Conservation (phyloP, 2,888 invertebrate genomes). For the Diploptera punctata region DNA sequence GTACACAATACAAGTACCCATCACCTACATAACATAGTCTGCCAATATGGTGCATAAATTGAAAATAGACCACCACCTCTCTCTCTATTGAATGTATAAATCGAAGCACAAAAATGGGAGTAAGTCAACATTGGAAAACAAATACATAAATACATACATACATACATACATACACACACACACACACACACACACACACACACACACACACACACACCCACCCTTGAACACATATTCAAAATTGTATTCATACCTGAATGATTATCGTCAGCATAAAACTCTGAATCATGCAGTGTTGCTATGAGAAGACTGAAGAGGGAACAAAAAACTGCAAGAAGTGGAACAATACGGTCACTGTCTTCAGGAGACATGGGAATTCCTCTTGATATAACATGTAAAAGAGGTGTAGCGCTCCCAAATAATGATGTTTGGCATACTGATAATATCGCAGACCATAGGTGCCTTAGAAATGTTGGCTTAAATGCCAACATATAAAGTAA, state of each 20-base stretch:
- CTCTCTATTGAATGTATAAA: no score
- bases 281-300: slow-evolving; percentile 85
- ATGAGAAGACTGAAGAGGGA: slow-evolving; percentile 80
- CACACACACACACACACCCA: neutral
- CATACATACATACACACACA: no score
- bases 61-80: no score
- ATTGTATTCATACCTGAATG: slow-evolving; percentile 39
- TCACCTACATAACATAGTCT: no score
- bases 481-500: slow-evolving; percentile 81
- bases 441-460: slow-evolving; percentile 69
- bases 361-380: slow-evolving; percentile 66
- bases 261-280: slow-evolving; percentile 69
- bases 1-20: no score
- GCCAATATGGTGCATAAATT: no score
- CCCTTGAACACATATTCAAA: no score
- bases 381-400: slow-evolving; percentile 70
- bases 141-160: no score
- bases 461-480: slow-evolving; percentile 77
- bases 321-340: slow-evolving; percentile 83
- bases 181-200: neutral
- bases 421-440: slow-evolving; percentile 58
- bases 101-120: no score
- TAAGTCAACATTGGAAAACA: no score
- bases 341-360: slow-evolving; percentile 73
- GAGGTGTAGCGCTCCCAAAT: slow-evolving; percentile 60